Evolutionary conservation across 2,888 invertebrate species (phyloP).

Genomic region (Synanthedon myopaeformis): DNA sequence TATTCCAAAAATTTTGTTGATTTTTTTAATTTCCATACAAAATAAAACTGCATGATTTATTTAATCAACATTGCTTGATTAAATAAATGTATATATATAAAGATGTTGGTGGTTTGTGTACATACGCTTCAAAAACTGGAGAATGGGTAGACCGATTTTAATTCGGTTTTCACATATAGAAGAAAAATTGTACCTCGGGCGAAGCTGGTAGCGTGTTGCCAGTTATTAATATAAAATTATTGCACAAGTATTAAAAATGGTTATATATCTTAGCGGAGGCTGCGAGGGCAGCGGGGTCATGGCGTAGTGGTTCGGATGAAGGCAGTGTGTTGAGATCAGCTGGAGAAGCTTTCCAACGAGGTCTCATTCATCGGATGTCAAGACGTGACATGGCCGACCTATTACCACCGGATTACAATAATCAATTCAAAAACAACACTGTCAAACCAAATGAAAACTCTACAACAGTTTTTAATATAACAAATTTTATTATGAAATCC

Average conservation of each 20-base stretch:
- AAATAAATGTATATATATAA: too few relatives aligned
- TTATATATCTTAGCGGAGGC: slow-evolving; percentile 27
- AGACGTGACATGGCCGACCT: slow-evolving; percentile 25
- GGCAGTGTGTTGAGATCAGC: slow-evolving; percentile 29
- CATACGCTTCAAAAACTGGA: too few relatives aligned
- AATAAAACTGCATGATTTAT: too few relatives aligned
- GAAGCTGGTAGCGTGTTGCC: neutral
- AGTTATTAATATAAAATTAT: neutral
- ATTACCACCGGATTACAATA: neutral
- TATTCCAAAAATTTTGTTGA: too few relatives aligned
- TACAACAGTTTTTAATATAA: slow-evolving; percentile 2
- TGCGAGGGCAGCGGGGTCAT: slow-evolving; percentile 29
- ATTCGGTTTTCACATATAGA: too few relatives aligned
- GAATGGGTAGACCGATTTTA: too few relatives aligned
- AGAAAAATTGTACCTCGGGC: neutral
- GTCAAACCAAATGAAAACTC: slow-evolving; percentile 3
- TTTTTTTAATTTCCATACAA: too few relatives aligned
- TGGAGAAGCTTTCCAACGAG: slow-evolving; percentile 28
- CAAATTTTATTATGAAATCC: neutral
- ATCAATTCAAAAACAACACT: slow-evolving; percentile 4
- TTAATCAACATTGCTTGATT: too few relatives aligned
- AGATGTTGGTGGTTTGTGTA: too few relatives aligned
- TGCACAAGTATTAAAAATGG: neutral
- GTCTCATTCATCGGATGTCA: slow-evolving; percentile 29
- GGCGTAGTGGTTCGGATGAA: slow-evolving; percentile 19